A percentile compares a stretch with the other conserved stretches of the same genome.
These are phyloP conservation scores for Drosophila borborema DNA, from an alignment of 2,888 invertebrate genomes.

Conservation along the genomic window DNA sequence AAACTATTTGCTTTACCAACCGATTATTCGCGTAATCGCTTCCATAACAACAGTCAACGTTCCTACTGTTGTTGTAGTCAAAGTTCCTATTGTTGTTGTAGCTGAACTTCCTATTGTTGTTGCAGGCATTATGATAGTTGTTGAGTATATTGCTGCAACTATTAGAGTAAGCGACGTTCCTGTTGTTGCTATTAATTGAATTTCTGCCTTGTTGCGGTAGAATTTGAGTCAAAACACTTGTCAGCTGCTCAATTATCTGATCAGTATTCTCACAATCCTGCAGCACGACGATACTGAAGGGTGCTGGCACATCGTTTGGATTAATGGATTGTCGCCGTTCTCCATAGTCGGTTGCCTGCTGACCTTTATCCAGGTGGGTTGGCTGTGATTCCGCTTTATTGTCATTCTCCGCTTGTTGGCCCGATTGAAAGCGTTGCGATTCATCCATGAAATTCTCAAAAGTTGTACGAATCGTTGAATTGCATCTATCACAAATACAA, in stretches of 20 bases:
- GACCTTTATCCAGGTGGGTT: neutral
- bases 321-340: neutral
- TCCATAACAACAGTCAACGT: neutral
- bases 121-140: neutral
- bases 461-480: constrained; percentile 16
- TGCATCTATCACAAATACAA: constrained; percentile 47
- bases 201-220: neutral
- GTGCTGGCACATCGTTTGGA: neutral
- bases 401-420: neutral
- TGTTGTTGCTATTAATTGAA: neutral
- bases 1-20: constrained; percentile 6
- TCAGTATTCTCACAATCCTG: constrained; percentile 47
- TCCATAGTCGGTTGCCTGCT: neutral
- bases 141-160: neutral
- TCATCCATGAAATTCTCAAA: constrained; percentile 17
- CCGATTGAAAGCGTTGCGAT: neutral
- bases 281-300: constrained; percentile 59
- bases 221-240: constrained; percentile 25
- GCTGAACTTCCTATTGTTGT: neutral
- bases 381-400: no score
- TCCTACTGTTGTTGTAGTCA: neutral
- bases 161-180: neutral
- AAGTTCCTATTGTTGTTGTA: neutral
- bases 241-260: constrained; percentile 56
- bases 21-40: neutral